phyloP scores from a whole-genome alignment of 2,888 invertebrate genomes.

The Acrobeloides nanus region DNA sequence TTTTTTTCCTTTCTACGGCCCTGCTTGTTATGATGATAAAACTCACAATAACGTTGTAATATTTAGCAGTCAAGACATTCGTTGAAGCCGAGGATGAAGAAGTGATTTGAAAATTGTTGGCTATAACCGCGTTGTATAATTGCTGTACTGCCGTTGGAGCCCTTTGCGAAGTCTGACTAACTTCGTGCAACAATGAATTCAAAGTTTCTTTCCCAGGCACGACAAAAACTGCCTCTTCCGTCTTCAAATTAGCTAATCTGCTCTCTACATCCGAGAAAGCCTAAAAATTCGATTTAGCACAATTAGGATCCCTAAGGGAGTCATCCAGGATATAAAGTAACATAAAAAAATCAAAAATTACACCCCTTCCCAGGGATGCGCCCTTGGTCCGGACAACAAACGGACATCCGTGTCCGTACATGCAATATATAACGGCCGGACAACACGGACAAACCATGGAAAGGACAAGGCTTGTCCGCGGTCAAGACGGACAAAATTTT shows the following conservation, averaged over 20 bases:
- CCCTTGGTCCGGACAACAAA: too few relatives aligned
- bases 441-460: too few relatives aligned
- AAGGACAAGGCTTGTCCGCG: too few relatives aligned
- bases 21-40: background rate
- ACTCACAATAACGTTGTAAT: constrained; percentile 31
- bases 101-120: constrained; percentile 43
- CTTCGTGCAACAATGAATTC: constrained; percentile 20
- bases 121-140: constrained; percentile 36
- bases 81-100: constrained; percentile 19
- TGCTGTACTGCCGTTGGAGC: constrained; percentile 35
- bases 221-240: constrained; percentile 44
- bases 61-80: constrained; percentile 9
- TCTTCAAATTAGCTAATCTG: constrained; percentile 24
- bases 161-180: constrained; percentile 13
- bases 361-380: too few relatives aligned
- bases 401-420: too few relatives aligned
- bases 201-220: constrained; percentile 23
- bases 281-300: constrained; percentile 21
- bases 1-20: too few relatives aligned
- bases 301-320: background rate
- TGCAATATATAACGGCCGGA: too few relatives aligned
- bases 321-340: too few relatives aligned
- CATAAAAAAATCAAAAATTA: constrained; percentile 10
- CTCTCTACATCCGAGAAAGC: constrained; percentile 33
- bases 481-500: too few relatives aligned